Base-by-base conservation (phyloP, 2,888 invertebrate genomes). In the Lasioglossum calceatum region DNA sequence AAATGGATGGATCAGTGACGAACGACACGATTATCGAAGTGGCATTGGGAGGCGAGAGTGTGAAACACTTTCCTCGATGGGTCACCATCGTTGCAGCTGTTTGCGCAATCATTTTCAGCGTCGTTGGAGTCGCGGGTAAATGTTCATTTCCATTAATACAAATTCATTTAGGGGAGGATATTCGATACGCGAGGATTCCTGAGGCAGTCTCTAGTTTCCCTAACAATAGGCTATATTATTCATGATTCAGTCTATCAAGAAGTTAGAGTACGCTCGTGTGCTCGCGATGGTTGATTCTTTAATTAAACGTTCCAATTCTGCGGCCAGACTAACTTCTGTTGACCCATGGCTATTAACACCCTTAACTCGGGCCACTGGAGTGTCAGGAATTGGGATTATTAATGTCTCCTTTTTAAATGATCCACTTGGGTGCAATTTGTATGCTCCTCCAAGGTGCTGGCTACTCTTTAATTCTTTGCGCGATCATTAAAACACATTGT, bases 61-160 rank as follows among this genome's bases (percentile, higher is more conserved):
- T 87, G 70, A 88, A 87, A 81, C 90, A 92, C n/a, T 98, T 97
- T 94, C 97, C 98, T 36, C 96, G 97, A 90, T 96, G 96, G 89
- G 97, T 97, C 74, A 98, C 98, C 54, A 96, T 98, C 91, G 96
- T 97, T 93, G 98, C 98, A 32, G 98, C 98, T 47, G 96, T 96
- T 82, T 98, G 98, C 94, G 98, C 98, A 61, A 97, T 98, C 92
- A 94, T 98, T 81, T 98, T 98, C 95, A 97, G 97, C 93, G 95
- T 97, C 81, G 96, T 98, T 72, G 98, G 98, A 86, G 97, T 98
- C 85, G 95, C 97, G 85, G 98, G 98, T 98, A 92, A 88, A 88
- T 54, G 71, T 42, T 39, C 16, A 36, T 36, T 73, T 70, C 16
- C 19, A 23, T 47, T 58, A 7, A 32, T 32, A 39, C 36, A 44